Conservation (phyloP, 2,888 invertebrate genomes). For the Cheiracanthium punctorium region DNA sequence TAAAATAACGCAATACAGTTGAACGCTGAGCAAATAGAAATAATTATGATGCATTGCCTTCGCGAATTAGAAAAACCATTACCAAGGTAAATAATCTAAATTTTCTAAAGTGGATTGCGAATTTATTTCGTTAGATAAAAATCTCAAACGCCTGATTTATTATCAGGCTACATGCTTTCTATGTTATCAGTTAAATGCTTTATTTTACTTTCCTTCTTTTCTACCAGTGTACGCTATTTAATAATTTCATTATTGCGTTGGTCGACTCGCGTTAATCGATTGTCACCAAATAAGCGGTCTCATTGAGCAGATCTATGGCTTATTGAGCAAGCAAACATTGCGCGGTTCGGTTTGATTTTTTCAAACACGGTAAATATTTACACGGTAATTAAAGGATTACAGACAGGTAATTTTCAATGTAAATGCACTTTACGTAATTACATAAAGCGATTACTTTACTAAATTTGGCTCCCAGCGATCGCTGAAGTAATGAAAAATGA, state of each 20-base stretch:
- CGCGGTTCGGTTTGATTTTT: not conserved
- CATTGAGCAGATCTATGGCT: not conserved
- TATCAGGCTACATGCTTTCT: too few species aligned
- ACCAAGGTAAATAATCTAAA: not conserved
- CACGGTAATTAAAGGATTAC: not conserved
- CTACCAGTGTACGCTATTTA: too few species aligned
- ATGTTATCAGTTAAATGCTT: too few species aligned
- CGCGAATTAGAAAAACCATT: not conserved
- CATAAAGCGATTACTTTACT: not conserved
- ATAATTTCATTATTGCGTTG: too few species aligned
- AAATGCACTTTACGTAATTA: not conserved
- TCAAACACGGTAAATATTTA: not conserved
- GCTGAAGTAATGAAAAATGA: too few species aligned
- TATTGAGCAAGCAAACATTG: not conserved
- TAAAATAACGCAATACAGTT: too few species aligned
- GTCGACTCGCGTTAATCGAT: not conserved
- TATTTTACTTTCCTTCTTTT: too few species aligned
- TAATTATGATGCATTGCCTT: too few species aligned
- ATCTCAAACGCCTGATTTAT: not conserved
- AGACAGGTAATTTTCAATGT: not conserved
- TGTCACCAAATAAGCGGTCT: not conserved
- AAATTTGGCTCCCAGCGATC: not conserved
- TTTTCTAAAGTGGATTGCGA: not conserved
- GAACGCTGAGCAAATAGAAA: too few species aligned
- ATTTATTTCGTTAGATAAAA: not conserved